Conservation (phyloP, 2,113 vertebrate species). For the Mustelus asterias region DNA sequence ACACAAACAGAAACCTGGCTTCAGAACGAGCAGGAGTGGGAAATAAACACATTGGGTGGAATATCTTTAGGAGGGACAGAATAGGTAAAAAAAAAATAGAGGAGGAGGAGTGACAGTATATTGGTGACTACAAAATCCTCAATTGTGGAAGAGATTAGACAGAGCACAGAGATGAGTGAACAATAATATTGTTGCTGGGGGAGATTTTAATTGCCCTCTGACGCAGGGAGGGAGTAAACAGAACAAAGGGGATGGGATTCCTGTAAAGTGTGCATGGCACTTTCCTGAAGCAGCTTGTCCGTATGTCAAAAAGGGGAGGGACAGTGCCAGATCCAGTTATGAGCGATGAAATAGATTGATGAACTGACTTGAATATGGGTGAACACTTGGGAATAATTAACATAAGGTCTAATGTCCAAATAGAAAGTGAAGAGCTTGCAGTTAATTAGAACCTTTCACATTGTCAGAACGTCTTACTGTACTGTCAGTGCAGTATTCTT, state of each 20-base stretch:
- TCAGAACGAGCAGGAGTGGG: neutral
- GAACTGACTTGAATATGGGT: neutral
- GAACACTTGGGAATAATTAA: neutral
- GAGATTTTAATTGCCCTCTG: neutral
- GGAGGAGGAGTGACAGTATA: neutral
- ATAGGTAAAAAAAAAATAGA: neutral
- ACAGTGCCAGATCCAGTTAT: neutral
- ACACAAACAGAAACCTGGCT: neutral
- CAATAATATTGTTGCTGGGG: neutral
- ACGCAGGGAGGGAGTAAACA: neutral
- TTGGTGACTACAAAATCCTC: neutral
- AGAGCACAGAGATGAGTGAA: neutral
- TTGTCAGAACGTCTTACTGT: neutral
- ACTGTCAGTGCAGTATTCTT: neutral
- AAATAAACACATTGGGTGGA: neutral
- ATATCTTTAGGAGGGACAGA: neutral
- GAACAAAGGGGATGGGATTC: neutral
- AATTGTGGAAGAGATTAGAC: neutral
- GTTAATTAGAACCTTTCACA: neutral
- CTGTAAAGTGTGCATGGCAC: neutral
- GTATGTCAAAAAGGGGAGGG: neutral
- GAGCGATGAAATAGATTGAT: neutral
- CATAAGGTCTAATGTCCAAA: neutral
- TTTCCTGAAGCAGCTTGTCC: neutral
- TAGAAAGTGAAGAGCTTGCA: neutral